phyloP scores from a whole-genome alignment of 2,888 invertebrate genomes.

The Sceliomorpha sp. region DNA sequence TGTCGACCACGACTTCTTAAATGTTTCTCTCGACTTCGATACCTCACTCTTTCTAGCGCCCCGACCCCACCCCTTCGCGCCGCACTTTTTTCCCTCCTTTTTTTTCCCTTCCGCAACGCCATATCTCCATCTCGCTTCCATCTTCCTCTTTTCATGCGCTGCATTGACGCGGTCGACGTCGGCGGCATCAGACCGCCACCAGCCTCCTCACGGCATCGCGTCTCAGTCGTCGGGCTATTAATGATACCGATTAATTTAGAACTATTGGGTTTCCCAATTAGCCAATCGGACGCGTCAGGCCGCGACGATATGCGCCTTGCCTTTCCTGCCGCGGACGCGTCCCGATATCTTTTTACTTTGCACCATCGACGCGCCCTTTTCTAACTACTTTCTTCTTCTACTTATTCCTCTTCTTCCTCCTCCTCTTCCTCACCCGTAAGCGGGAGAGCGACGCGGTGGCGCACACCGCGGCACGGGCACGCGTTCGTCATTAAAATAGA shows the following conservation, averaged over 20 bases:
- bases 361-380: constrained; percentile 53
- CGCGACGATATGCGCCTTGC: constrained; percentile 57
- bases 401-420: no score
- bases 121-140: constrained; percentile 47
- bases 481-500: constrained; percentile 45
- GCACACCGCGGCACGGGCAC: no score
- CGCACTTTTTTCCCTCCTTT: constrained; percentile 35
- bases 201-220: constrained; percentile 32
- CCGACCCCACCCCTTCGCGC: constrained; percentile 48
- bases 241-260: constrained; percentile 80
- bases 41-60: constrained; percentile 54
- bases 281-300: constrained; percentile 70
- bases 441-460: no score
- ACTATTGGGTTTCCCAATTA: constrained; percentile 80
- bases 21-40: constrained; percentile 66
- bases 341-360: constrained; percentile 50
- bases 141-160: no score
- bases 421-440: no score
- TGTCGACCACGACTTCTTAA: constrained; percentile 78
- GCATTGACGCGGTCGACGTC: constrained; percentile 28
- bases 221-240: constrained; percentile 64
- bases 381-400: constrained; percentile 47
- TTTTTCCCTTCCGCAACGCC: constrained; percentile 24
- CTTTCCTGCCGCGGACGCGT: constrained; percentile 51
- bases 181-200: no score